phyloP scores from a whole-genome alignment of 2,888 invertebrate genomes.

The Synanthedon formicaeformis region DNA sequence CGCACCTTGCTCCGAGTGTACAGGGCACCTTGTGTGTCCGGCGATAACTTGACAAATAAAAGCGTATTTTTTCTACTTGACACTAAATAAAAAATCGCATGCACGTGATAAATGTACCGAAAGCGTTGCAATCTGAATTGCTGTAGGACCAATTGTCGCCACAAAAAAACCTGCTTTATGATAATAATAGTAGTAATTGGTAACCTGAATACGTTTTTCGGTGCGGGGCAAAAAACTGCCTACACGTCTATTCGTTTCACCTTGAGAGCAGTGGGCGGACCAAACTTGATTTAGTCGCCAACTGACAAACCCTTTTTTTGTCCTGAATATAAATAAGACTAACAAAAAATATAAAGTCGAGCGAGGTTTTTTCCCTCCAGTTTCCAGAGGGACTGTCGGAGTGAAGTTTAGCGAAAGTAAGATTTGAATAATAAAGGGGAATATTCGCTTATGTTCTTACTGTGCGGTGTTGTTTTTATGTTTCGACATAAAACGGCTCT shows the following conservation, averaged over 20 bases:
- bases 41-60: too few species aligned
- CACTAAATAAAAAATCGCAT: conserved; percentile 18
- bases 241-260: conserved; percentile 44
- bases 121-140: conserved; percentile 9
- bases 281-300: conserved; percentile 64
- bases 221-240: conserved; percentile 36
- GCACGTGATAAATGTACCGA: conserved; percentile 31
- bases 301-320: conserved; percentile 67
- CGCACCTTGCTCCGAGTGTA: too few species aligned
- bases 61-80: too few species aligned
- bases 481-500: conserved; percentile 15
- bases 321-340: conserved; percentile 64
- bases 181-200: conserved; percentile 29
- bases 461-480: conserved; percentile 40
- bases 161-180: conserved; percentile 14
- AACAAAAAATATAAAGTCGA: conserved; percentile 50
- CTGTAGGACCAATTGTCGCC: conserved; percentile 14
- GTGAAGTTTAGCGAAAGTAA: conserved; percentile 54
- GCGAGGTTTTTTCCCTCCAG: conserved; percentile 39
- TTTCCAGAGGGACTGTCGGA: conserved; percentile 36
- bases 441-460: conserved; percentile 44
- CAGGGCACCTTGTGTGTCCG: too few species aligned
- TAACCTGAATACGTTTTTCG: conserved; percentile 34
- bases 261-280: conserved; percentile 59
- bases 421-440: conserved; percentile 56